Conservation (phyloP, 1,140 invertebrate species). For the Lanistes nyassanus region DNA sequence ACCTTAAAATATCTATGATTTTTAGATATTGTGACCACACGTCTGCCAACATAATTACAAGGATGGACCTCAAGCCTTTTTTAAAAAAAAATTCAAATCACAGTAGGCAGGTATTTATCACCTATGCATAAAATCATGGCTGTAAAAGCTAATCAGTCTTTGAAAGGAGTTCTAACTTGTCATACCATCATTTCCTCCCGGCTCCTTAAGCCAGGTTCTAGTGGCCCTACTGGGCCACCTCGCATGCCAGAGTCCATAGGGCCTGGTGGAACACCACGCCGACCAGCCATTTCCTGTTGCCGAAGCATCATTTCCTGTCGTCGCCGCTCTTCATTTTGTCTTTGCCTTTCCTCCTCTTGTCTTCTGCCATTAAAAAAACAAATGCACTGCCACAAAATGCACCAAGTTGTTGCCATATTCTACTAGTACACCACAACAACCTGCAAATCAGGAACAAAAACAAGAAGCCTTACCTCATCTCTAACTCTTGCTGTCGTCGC, state of each 20-base stretch:
- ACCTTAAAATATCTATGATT: no score
- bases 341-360: conserved; percentile 66
- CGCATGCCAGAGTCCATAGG: conserved; percentile 7
- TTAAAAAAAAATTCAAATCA: conserved; percentile 74
- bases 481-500: conserved; percentile 57
- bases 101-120: no score
- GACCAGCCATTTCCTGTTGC: conserved; percentile 44
- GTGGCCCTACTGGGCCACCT: conserved; percentile 18
- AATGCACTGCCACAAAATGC: conserved; percentile 70
- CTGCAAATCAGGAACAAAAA: no score
- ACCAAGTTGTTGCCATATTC: no score
- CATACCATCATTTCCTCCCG: conserved; percentile 66
- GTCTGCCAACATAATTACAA: not conserved
- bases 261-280: conserved; percentile 10
- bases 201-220: conserved; percentile 5
- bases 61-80: conserved; percentile 9
- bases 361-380: conserved; percentile 60
- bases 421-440: no score
- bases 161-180: no score
- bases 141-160: no score
- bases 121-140: no score
- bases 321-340: conserved; percentile 80
- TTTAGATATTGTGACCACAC: not conserved
- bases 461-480: conserved; percentile 54
- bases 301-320: conserved; percentile 71